Base-by-base conservation (phyloP, 2,888 invertebrate genomes). In the Chouioia cunea region DNA sequence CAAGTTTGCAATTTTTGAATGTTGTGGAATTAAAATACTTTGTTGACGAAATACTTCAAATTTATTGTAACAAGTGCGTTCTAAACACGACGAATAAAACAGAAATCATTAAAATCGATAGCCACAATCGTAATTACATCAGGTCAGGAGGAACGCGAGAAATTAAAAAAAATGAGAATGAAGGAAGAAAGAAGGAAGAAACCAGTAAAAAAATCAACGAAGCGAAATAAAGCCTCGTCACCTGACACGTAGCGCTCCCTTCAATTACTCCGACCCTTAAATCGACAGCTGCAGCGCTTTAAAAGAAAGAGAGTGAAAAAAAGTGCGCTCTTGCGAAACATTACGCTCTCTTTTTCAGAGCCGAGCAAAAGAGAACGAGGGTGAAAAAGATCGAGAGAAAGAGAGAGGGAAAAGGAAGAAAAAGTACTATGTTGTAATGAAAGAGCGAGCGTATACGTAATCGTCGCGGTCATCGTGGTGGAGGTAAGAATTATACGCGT, bases 401-500 rank as follows among this genome's bases (percentile, higher is more conserved):
- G 36, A 36, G 36, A 10, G 36, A 36, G 4, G 6, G 36, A 52
- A 53, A 43, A 52, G 18, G 43, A 16, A 47, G 46, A 18, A 36
- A 48, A 16, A 48, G 56, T 20, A 63, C 48, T 62, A 62, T 52
- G 50, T 43, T 36, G 46, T 47, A 70, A 64, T 53, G 58, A 58
- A 64, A 58, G 58, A 58, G 52, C 16, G 6, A n/a, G 15, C 20
- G 44, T 14, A 47, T 14, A 46, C 52, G 46, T 68, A 68, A 68
- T 68, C 68, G 68, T 47, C 53, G 69, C 64, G 69, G 64, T 64
- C 58, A 64, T 70, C 64, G 58, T 47, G 69, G 53, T 64, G 54
- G 23, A 27, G 36, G 53, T 20, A 63, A 44, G 63, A 69, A 69
- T 22, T 46, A 23, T 23, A 23, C 12, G n/a, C 56, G 56, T 43